A percentile compares a stretch with the other conserved stretches of the same genome.
These are phyloP conservation scores for Campoplex nolae DNA, from an alignment of 2,888 invertebrate species.

Conservation along the genomic window DNA sequence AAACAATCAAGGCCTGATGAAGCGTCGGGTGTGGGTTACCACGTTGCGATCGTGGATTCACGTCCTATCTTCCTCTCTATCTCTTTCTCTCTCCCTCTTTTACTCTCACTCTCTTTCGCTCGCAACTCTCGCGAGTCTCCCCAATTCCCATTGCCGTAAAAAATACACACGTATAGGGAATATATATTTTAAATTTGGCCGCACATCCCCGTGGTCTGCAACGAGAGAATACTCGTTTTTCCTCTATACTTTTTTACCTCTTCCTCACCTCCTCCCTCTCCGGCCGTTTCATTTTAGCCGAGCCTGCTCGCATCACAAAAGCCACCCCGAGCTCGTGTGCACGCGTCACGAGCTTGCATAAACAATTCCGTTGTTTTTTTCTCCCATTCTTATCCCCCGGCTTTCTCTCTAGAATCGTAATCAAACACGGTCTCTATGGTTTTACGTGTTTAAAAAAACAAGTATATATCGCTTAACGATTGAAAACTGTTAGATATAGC, in stretches of 20 bases:
- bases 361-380: conserved; percentile 23
- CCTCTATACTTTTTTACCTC: conserved; percentile 62
- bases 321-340: conserved; percentile 6
- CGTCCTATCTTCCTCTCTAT: not conserved
- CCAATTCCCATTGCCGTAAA: conserved; percentile 16
- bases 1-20: conserved; percentile 80
- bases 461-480: not conserved
- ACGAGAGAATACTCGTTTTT: conserved; percentile 70
- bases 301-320: conserved; percentile 47
- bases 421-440: conserved; percentile 12
- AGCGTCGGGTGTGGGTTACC: conserved; percentile 73
- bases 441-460: not conserved
- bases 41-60: conserved; percentile 31
- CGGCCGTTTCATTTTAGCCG: not conserved
- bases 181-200: conserved; percentile 66
- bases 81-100: not conserved
- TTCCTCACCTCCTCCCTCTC: not conserved
- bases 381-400: not conserved
- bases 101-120: conserved; percentile 34
- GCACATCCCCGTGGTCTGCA: conserved; percentile 47
- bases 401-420: conserved; percentile 22
- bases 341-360: conserved; percentile 18
- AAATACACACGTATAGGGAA: conserved; percentile 34
- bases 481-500: not conserved
- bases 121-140: conserved; percentile 67